Evolutionary conservation across 2,888 invertebrate species (phyloP).

Genomic region (Epistrophe grossulariae): DNA sequence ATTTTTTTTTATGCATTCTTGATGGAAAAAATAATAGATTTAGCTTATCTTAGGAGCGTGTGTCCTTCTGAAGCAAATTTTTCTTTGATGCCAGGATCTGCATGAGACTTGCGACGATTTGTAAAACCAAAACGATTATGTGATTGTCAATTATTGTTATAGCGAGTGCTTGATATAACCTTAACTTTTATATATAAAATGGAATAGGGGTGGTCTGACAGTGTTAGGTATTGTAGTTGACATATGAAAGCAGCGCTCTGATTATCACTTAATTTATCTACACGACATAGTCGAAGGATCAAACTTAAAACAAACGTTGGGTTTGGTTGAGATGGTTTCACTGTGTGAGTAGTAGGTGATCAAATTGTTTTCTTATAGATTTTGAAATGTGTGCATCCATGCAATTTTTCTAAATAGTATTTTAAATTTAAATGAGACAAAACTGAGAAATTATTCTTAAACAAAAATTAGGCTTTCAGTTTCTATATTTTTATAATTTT

Average conservation of each 20-base stretch:
- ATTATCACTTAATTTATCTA: conserved; percentile 3
- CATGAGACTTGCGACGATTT: conserved; percentile 28
- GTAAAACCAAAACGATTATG: conserved; percentile 9
- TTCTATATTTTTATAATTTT: too few relatives aligned
- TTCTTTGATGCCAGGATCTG: conserved; percentile 29
- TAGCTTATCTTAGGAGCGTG: conserved; percentile 47
- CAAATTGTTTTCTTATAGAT: background rate
- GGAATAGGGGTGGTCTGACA: background rate
- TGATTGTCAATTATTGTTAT: conserved; percentile 51
- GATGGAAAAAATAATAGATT: conserved; percentile 42
- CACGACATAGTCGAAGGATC: background rate
- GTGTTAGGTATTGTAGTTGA: conserved; percentile 41
- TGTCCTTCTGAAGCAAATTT: conserved; percentile 36
- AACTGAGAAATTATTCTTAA: too few relatives aligned
- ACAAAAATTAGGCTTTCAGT: too few relatives aligned
- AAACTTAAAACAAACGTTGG: background rate
- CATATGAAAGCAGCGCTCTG: conserved; percentile 19
- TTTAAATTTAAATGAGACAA: too few relatives aligned
- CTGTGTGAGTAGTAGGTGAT: background rate
- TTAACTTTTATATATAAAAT: background rate
- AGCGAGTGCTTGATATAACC: conserved; percentile 24
- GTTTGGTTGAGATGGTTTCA: background rate
- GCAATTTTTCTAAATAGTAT: too few relatives aligned
- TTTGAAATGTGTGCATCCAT: too few relatives aligned
- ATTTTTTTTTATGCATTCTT: conserved; percentile 23